phyloP scores from a whole-genome alignment of 2,113 vertebrate genomes.

The Saguinus midas region DNA sequence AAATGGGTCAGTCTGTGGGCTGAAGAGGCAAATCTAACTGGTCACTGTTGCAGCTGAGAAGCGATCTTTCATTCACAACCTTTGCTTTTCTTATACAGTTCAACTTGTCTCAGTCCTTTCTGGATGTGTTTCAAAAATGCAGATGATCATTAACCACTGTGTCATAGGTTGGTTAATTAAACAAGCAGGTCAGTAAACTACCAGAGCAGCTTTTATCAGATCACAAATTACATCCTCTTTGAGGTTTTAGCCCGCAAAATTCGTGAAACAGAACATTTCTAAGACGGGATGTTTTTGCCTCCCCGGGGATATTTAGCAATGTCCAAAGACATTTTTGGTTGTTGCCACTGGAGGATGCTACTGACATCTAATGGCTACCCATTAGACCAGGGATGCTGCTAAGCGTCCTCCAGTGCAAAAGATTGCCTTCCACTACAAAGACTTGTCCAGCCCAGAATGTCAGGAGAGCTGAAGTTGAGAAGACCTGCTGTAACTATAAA shows the following conservation, averaged over 20 bases:
- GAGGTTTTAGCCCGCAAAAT: constrained; percentile 18
- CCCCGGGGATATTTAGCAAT: neutral
- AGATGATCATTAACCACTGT: constrained; percentile 42
- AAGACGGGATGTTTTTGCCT: neutral
- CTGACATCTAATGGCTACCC: neutral
- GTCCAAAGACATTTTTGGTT: constrained; percentile 30
- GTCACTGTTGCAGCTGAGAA: constrained; percentile 30
- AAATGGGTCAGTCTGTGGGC: neutral
- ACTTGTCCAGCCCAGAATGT: neutral
- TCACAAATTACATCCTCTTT: constrained; percentile 36
- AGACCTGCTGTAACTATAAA: neutral
- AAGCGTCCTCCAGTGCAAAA: neutral
- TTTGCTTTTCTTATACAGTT: constrained; percentile 49
- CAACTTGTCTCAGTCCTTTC: constrained; percentile 45
- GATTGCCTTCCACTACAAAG: neutral
- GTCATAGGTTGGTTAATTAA: constrained; percentile 36
- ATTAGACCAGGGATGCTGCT: neutral
- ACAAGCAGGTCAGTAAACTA: constrained; percentile 40
- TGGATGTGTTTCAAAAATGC: constrained; percentile 62
- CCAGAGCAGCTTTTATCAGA: constrained; percentile 43
- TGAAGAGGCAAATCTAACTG: neutral
- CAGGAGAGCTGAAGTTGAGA: neutral
- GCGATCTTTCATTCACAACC: constrained; percentile 44
- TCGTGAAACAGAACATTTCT: constrained; percentile 13
- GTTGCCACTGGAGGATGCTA: neutral